phyloP scores from a whole-genome alignment of 2,113 vertebrate genomes.

The Brachirus orientalis region DNA sequence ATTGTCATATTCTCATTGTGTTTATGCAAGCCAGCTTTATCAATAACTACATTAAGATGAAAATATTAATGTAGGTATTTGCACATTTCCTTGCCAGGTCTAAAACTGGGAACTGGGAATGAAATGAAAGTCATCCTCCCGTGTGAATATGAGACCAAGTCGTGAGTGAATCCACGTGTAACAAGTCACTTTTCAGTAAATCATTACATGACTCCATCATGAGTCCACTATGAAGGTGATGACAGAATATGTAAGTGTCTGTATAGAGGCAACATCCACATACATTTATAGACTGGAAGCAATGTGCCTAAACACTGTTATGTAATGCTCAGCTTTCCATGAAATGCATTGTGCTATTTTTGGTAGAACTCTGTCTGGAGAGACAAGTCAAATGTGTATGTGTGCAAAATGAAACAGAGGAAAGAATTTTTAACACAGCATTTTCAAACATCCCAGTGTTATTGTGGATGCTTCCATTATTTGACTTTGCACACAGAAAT shows the following conservation, averaged over 20 bases:
- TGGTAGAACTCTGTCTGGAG: no score
- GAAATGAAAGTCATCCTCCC: constrained; percentile 8
- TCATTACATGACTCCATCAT: not conserved
- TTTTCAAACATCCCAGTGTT: no score
- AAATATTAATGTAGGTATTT: constrained; percentile 9
- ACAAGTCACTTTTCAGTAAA: constrained; percentile 9
- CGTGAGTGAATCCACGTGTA: not conserved
- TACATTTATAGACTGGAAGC: not conserved
- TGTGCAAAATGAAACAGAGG: no score
- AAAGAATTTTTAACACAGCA: no score
- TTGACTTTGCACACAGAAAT: no score
- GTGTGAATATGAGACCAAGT: not conserved
- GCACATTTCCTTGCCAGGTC: not conserved
- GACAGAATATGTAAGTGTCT: no score
- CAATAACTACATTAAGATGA: constrained; percentile 1
- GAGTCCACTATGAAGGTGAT: no score
- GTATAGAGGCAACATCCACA: not conserved
- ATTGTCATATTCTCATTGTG: not conserved
- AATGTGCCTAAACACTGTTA: not conserved
- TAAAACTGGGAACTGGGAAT: not conserved
- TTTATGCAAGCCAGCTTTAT: constrained; percentile 16
- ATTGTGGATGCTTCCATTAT: no score
- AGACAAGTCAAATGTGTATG: no score
- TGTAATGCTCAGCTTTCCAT: not conserved
- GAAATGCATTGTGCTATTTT: no score